Conservation (phyloP, 2,113 vertebrate genomes). For the Larimichthys crocea region DNA sequence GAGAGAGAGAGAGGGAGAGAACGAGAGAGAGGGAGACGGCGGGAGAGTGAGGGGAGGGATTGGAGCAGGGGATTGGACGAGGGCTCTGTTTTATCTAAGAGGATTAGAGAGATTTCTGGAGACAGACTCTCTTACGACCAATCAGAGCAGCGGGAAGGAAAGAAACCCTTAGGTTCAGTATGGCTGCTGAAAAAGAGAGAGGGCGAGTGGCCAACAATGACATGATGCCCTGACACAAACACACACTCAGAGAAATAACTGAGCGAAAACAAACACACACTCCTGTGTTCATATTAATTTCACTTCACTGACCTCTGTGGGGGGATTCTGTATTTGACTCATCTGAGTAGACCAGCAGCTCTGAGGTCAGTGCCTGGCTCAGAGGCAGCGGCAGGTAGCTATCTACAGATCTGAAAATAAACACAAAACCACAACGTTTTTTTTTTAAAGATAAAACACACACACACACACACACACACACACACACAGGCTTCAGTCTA, state of each 20-base stretch:
- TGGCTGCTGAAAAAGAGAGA: conserved; percentile 44
- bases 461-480: conserved; percentile 10
- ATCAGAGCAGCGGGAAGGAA: conserved; percentile 63
- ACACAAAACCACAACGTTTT: not conserved
- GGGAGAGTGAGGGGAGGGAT: conserved; percentile 46
- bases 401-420: too few relatives aligned
- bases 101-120: conserved; percentile 90
- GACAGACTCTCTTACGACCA: conserved; percentile 78
- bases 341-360: not conserved
- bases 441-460: too few relatives aligned
- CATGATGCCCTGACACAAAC: conserved; percentile 30
- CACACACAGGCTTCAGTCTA: not conserved
- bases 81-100: conserved; percentile 84
- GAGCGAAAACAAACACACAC: not conserved
- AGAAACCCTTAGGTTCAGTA: conserved; percentile 50
- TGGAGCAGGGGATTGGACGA: conserved; percentile 79
- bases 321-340: not conserved
- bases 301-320: not conserved
- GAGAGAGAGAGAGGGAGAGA: conserved; percentile 56
- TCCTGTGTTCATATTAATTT: not conserved
- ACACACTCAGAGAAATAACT: not conserved
- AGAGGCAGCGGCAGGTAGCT: not conserved
- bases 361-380: conserved; percentile 8
- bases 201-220: conserved; percentile 44
- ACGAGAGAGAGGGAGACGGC: conserved; percentile 42